These are phyloP conservation scores for Coleophora flavipennella DNA, from an alignment of 2,888 invertebrate genomes.

Conservation along the genomic window DNA sequence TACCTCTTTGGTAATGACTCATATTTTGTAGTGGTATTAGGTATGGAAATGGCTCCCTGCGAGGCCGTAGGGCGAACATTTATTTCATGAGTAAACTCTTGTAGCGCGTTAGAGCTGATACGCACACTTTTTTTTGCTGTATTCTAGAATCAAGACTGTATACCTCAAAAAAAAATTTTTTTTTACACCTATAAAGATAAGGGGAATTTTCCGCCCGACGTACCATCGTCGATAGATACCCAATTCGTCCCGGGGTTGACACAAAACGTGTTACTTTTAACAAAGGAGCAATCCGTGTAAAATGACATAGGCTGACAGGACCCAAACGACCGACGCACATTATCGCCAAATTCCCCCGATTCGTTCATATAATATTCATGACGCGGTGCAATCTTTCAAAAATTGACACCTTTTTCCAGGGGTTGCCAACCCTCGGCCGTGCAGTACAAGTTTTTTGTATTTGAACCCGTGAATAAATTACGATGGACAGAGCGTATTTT, in stretches of 20 bases:
- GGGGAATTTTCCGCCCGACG: conserved; percentile 10
- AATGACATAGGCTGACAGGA: conserved; percentile 70
- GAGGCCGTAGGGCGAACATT: no score
- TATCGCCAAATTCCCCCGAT: conserved; percentile 69
- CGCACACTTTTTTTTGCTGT: no score
- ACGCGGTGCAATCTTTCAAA: conserved; percentile 70
- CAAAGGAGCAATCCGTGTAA: conserved; percentile 68
- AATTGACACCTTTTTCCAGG: conserved; percentile 67
- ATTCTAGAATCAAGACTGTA: no score
- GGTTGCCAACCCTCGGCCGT: conserved; percentile 36
- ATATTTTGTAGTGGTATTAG: no score
- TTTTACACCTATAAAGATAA: conserved; percentile 8
- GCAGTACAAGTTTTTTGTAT: conserved; percentile 65
- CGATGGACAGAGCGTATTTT: conserved; percentile 40
- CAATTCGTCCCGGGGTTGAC: conserved; percentile 30
- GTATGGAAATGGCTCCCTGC: no score
- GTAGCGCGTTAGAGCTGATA: no score
- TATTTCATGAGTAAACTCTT: no score
- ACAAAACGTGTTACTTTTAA: conserved; percentile 67
- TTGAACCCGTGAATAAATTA: conserved; percentile 65
- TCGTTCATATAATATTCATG: conserved; percentile 73
- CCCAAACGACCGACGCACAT: conserved; percentile 60
- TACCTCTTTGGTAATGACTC: no score
- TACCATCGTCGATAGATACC: not conserved
- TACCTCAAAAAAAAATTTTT: not conserved